Evolutionary conservation across 2,888 invertebrate genomes (phyloP).

Genomic region (Agrypnus murinus): DNA sequence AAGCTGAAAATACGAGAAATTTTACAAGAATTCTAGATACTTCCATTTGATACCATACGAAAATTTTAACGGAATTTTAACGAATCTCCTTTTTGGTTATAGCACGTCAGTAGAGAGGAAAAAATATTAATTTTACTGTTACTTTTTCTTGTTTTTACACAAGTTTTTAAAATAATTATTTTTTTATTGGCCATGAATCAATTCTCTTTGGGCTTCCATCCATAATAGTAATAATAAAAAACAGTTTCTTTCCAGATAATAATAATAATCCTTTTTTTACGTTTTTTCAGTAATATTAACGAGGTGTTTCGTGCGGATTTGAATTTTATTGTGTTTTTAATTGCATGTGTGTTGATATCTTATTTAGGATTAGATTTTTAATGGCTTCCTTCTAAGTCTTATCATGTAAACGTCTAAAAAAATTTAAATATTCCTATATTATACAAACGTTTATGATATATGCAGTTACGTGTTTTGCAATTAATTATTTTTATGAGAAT

Average conservation of each 20-base stretch:
- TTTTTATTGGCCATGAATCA: too few species aligned
- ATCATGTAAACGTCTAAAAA: slow-evolving; percentile 32
- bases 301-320: slow-evolving; percentile 21
- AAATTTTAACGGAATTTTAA: slow-evolving; percentile 23
- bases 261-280: neutral
- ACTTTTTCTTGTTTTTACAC: too few species aligned
- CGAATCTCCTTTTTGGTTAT: neutral
- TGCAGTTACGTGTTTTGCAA: slow-evolving; percentile 39
- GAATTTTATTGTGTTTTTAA: slow-evolving; percentile 29
- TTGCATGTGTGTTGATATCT: slow-evolving; percentile 24
- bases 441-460: slow-evolving; percentile 39
- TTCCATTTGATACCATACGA: neutral
- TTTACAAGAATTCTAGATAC: slow-evolving; percentile 6
- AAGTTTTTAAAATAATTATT: too few species aligned
- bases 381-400: slow-evolving; percentile 33
- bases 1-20: slow-evolving; percentile 2
- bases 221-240: too few species aligned
- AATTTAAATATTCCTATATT: slow-evolving; percentile 40
- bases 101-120: too few species aligned
- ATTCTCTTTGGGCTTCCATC: too few species aligned
- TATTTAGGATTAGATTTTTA: slow-evolving; percentile 37
- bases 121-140: too few species aligned
- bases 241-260: too few species aligned
- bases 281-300: slow-evolving; percentile 10
- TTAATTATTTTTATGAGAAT: slow-evolving; percentile 38